Percentiles rank a stretch among this genome's conserved stretches.
phyloP scores from a whole-genome alignment of 2,113 vertebrate genomes.

The Electrona antarctica region DNA sequence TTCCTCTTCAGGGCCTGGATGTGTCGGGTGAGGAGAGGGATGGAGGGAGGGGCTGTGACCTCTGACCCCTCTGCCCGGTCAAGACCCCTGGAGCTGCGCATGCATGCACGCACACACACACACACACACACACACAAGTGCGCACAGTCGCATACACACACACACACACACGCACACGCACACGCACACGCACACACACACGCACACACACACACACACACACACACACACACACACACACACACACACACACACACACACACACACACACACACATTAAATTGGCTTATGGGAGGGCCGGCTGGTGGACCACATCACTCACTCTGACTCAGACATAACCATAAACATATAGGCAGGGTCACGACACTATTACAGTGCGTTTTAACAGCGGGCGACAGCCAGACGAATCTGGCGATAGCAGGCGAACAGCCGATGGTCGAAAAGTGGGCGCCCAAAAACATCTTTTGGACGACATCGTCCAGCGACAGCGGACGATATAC shows the following conservation, averaged over 20 bases:
- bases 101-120: constrained; percentile 6
- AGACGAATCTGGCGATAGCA: too few relatives aligned
- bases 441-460: too few relatives aligned
- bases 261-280: background rate
- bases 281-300: constrained; percentile 5
- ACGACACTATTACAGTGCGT: too few relatives aligned
- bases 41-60: constrained; percentile 77
- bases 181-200: background rate
- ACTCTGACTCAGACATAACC: too few relatives aligned
- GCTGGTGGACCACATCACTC: too few relatives aligned
- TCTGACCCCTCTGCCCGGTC: constrained; percentile 78
- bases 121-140: background rate
- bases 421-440: too few relatives aligned
- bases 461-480: too few relatives aligned
- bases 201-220: background rate
- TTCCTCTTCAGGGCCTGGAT: constrained; percentile 92
- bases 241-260: background rate
- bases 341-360: too few relatives aligned
- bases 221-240: background rate
- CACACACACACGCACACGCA: background rate
- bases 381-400: too few relatives aligned
- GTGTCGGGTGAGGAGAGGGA: constrained; percentile 88
- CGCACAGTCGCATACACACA: background rate
- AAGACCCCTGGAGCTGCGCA: constrained; percentile 55
- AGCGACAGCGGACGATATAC: too few relatives aligned